Percentiles rank a stretch among this genome's conserved stretches.
phyloP scores from a whole-genome alignment of 2,797 vertebrate genomes.

The Poliocrania exsul region DNA sequence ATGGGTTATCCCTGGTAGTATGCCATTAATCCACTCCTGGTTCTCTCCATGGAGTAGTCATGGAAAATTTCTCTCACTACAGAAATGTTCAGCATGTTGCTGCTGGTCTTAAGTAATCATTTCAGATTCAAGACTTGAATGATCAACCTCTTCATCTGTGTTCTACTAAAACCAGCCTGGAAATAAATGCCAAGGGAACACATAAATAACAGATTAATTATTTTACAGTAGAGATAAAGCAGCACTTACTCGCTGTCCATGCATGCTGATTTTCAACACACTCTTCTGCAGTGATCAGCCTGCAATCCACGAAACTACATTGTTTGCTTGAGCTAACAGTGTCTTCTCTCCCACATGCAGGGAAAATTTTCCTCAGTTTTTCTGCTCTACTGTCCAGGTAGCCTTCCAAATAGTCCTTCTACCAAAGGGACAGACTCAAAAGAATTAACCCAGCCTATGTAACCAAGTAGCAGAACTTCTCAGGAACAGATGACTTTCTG shows the following conservation, averaged over 20 bases:
- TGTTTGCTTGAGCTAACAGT: neutral
- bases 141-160: neutral
- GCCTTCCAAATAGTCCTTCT: constrained; percentile 10
- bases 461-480: neutral
- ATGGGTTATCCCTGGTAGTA: neutral
- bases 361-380: neutral
- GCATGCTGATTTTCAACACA: neutral
- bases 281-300: neutral
- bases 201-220: neutral
- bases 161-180: neutral
- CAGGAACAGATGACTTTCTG: neutral
- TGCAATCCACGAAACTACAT: neutral
- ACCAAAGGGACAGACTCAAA: neutral
- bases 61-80: neutral
- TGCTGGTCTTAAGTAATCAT: neutral
- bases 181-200: neutral
- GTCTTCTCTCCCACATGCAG: constrained; percentile 3
- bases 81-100: neutral
- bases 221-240: neutral
- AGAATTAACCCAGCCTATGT: neutral
- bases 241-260: neutral
- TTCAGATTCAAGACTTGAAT: neutral
- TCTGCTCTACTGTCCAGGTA: neutral
- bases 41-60: neutral
- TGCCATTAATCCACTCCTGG: neutral